These are phyloP conservation scores for Hydropotes inermis DNA, from an alignment of 2,113 vertebrate species.

Conservation along the genomic window DNA sequence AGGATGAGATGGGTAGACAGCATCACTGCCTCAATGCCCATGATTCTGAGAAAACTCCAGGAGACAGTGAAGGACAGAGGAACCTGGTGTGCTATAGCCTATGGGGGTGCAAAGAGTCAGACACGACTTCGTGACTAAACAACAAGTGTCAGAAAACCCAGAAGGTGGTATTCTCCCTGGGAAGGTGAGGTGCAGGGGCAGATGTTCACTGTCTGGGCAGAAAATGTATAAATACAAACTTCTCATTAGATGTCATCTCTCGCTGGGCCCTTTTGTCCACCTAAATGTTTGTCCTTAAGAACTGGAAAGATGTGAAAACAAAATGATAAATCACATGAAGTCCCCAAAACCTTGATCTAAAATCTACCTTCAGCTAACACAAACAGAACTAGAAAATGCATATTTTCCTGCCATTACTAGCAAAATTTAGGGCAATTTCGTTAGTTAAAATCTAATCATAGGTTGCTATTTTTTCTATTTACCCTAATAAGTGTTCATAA, in stretches of 20 bases:
- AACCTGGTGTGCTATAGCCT: not conserved
- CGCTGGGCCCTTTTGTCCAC: not conserved
- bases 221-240: not conserved
- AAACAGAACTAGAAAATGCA: not conserved
- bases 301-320: not conserved
- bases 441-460: not conserved
- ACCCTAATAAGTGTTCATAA: slow-evolving; percentile 10
- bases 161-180: not conserved
- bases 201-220: not conserved
- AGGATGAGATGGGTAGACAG: not conserved
- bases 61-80: not conserved
- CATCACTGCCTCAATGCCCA: not conserved
- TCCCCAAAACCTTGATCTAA: not conserved
- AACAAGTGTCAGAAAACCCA: not conserved
- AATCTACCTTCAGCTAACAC: not conserved
- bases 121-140: not conserved
- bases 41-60: not conserved
- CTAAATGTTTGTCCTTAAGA: not conserved
- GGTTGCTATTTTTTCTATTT: not conserved
- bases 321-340: not conserved
- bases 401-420: not conserved
- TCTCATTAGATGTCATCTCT: not conserved
- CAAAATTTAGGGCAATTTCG: not conserved
- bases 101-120: not conserved
- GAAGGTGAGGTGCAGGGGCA: not conserved